These are phyloP conservation scores for Nerophis ophidion DNA, from an alignment of 2,113 vertebrate species.

Conservation along the genomic window DNA sequence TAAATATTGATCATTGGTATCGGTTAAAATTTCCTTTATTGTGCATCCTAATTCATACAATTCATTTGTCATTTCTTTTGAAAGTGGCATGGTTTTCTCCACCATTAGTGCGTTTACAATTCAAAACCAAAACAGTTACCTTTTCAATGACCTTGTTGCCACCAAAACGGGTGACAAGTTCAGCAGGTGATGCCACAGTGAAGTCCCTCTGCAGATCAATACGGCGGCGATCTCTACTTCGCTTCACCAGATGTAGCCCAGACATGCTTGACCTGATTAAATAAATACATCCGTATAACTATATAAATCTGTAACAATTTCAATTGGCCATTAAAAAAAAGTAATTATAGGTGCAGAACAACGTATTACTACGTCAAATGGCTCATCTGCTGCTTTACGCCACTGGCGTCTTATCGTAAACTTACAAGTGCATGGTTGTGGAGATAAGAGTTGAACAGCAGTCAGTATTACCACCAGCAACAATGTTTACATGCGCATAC, in stretches of 20 bases:
- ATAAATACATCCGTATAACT: slow-evolving; percentile 5
- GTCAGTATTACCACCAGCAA: neutral
- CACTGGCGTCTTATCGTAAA: neutral
- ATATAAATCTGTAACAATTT: neutral
- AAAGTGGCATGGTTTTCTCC: neutral
- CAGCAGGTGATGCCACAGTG: slow-evolving; percentile 95
- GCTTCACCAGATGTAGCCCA: slow-evolving; percentile 92
- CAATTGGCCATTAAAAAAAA: too few relatives aligned
- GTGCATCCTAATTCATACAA: too few relatives aligned
- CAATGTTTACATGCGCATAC: neutral
- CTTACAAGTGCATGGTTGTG: neutral
- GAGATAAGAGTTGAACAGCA: neutral
- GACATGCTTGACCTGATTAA: slow-evolving; percentile 91
- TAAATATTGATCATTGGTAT: too few relatives aligned
- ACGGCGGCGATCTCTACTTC: slow-evolving; percentile 88
- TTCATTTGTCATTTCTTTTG: neutral
- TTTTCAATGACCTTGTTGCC: slow-evolving; percentile 98
- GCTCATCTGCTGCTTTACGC: neutral
- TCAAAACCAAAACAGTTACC: slow-evolving; percentile 54
- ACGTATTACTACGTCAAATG: neutral
- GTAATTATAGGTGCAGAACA: too few relatives aligned
- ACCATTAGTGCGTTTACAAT: neutral
- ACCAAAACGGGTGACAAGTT: slow-evolving; percentile 96
- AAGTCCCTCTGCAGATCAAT: slow-evolving; percentile 93
- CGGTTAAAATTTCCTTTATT: too few relatives aligned